These are phyloP conservation scores for Piscicola geometra DNA, from an alignment of 2,888 invertebrate species.

Conservation along the genomic window DNA sequence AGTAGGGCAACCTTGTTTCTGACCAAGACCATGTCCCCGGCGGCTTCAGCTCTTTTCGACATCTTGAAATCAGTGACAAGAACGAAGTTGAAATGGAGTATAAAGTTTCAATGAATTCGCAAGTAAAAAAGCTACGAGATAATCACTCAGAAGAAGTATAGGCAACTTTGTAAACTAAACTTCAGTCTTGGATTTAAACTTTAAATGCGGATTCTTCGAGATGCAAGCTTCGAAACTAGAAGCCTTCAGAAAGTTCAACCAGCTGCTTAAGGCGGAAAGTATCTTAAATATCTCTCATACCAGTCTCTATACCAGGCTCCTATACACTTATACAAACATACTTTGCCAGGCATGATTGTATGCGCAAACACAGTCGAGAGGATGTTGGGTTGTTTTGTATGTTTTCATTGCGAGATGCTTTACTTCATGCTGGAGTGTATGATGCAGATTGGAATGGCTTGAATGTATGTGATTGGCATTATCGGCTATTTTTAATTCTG, in stretches of 20 bases:
- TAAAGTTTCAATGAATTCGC: not conserved
- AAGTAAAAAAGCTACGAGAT: not conserved
- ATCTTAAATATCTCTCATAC: conserved; percentile 1
- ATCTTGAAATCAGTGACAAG: conserved; percentile 32
- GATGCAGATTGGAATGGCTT: too few species aligned
- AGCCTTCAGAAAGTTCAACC: not conserved
- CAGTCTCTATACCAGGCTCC: not conserved
- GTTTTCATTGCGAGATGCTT: too few species aligned
- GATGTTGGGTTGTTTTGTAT: too few species aligned
- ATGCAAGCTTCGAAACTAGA: conserved; percentile 14
- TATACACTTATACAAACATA: not conserved
- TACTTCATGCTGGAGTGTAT: too few species aligned
- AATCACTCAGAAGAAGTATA: too few species aligned
- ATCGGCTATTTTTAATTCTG: too few species aligned
- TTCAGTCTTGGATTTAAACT: conserved; percentile 5
- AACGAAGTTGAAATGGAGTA: not conserved
- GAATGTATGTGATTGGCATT: too few species aligned
- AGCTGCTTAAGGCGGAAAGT: conserved; percentile 6
- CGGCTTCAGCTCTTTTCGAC: conserved; percentile 41
- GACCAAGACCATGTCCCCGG: conserved; percentile 41
- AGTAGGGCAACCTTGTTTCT: conserved; percentile 41
- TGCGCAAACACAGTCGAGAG: too few species aligned
- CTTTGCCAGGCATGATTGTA: too few species aligned
- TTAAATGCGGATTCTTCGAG: not conserved
- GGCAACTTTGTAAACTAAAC: conserved; percentile 3